A percentile compares a stretch with the other conserved stretches of the same genome.
These are phyloP conservation scores for Lagria hirta DNA, from an alignment of 2,888 invertebrate genomes.

Conservation along the genomic window DNA sequence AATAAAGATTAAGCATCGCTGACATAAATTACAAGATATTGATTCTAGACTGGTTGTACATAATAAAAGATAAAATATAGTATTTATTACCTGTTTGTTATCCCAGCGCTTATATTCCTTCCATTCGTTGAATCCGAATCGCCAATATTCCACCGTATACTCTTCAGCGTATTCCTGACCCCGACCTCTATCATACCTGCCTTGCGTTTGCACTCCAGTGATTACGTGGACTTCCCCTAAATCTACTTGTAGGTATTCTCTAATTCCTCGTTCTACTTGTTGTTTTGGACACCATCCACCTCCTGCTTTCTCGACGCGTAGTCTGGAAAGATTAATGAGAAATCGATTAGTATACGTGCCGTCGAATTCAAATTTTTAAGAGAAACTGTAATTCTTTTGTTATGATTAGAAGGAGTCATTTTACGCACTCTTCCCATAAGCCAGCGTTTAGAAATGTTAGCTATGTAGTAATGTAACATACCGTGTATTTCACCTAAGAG, in stretches of 20 bases:
- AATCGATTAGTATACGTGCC: constrained; percentile 31
- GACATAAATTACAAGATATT: too few species aligned
- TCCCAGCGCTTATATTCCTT: constrained; percentile 66
- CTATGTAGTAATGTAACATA: too few species aligned
- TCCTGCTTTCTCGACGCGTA: constrained; percentile 68
- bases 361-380: too few species aligned
- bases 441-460: too few species aligned
- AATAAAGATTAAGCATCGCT: too few species aligned
- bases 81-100: constrained; percentile 61
- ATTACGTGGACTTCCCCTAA: constrained; percentile 63
- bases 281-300: constrained; percentile 79
- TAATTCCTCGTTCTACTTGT: constrained; percentile 63
- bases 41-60: too few species aligned
- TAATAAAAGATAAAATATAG: too few species aligned
- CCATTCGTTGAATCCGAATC: constrained; percentile 64
- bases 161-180: constrained; percentile 75
- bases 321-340: constrained; percentile 55
- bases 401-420: too few species aligned
- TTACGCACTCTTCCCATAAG: too few species aligned
- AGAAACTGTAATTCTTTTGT: too few species aligned
- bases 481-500: too few species aligned
- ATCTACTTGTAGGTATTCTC: constrained; percentile 70
- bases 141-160: constrained; percentile 69
- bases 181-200: constrained; percentile 72
- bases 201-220: constrained; percentile 75